Evolutionary conservation across 1,140 invertebrate genomes (phyloP).

Genomic region (Tribolium castaneum): DNA sequence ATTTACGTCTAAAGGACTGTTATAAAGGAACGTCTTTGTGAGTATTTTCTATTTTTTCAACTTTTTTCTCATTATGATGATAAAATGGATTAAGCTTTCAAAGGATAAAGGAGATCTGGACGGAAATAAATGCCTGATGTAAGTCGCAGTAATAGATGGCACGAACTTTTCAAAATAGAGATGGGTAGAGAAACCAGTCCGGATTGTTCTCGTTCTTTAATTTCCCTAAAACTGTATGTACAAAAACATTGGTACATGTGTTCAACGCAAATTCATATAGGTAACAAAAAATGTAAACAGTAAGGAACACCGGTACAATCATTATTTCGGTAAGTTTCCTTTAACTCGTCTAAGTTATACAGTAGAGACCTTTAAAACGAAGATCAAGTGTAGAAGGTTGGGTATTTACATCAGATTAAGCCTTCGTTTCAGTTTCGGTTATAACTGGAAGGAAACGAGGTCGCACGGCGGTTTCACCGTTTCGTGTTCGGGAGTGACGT

Average conservation of each 20-base stretch:
- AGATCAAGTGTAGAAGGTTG: slow-evolving; percentile 1
- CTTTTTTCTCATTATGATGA: neutral
- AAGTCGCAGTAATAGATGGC: neutral
- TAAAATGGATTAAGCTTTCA: neutral
- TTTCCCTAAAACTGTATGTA: slow-evolving; percentile 12
- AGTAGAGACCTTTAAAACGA: neutral
- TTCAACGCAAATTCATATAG: neutral
- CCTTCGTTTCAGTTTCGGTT: slow-evolving; percentile 45
- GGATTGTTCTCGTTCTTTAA: neutral
- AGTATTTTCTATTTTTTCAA: neutral
- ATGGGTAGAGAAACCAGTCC: neutral
- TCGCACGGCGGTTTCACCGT: slow-evolving; percentile 54
- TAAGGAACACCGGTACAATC: slow-evolving; percentile 23
- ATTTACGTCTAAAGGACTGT: neutral
- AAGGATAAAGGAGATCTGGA: neutral
- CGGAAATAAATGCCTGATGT: neutral
- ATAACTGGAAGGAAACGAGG: slow-evolving; percentile 62
- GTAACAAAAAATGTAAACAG: neutral
- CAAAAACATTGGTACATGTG: slow-evolving; percentile 17
- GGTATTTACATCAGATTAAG: neutral
- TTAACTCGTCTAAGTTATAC: slow-evolving; percentile 14
- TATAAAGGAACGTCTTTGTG: neutral
- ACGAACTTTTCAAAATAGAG: too few species aligned
- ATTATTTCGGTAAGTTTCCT: neutral
- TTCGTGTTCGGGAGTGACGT: slow-evolving; percentile 56